Base-by-base conservation (phyloP, 2,113 vertebrate species). In the Paradisaea rubra region DNA sequence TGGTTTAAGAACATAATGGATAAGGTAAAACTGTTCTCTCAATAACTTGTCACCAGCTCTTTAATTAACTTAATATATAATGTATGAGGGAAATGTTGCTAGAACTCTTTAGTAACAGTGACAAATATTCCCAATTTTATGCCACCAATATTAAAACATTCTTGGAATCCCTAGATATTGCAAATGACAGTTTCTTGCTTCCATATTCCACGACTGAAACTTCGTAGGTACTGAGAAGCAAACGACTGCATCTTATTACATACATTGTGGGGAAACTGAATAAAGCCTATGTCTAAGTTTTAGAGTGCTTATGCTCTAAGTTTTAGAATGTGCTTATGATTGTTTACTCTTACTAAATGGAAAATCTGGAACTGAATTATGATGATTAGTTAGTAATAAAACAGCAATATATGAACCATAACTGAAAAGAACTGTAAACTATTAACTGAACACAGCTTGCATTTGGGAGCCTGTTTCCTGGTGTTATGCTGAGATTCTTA, bases 161-260 rank as follows among this genome's bases (percentile, higher is more conserved):
- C 2, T 70, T 42, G 21, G 30, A 59, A 84, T 52, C 5, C 16
- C 35, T 47, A 59, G 54, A 59, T 57, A 31, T 35, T 42, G 9
- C 13, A 83, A 41, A 39, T 35, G 3, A 54, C 6, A 49, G 39
- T 66, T 91, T 81, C 10, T 37, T 52, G 19, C 18, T 56, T 68
- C 23, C 18, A 14, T 54, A 54, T 59, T 64, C 24, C 24, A 57
- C 9, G 56, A 28, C 10, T 28, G 56, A 70, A 65, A 31, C 6
- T 69, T 42, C 0, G 0, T 11, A 53, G 45, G 27, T 53, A 52
- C n/a, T 45, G 42, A 76, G 49, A 88, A 53, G 7, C 7, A n/a
- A 84, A 93, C 7, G 6, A 57, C 7, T 42, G 4, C 16, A 60
- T 64, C 47, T 60, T 69, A 72, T 27, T 52, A 21, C 12, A 24